A percentile compares a stretch with the other conserved stretches of the same genome.
These are phyloP conservation scores for Torymus auratus DNA, from an alignment of 2,888 invertebrate species.

Conservation along the genomic window DNA sequence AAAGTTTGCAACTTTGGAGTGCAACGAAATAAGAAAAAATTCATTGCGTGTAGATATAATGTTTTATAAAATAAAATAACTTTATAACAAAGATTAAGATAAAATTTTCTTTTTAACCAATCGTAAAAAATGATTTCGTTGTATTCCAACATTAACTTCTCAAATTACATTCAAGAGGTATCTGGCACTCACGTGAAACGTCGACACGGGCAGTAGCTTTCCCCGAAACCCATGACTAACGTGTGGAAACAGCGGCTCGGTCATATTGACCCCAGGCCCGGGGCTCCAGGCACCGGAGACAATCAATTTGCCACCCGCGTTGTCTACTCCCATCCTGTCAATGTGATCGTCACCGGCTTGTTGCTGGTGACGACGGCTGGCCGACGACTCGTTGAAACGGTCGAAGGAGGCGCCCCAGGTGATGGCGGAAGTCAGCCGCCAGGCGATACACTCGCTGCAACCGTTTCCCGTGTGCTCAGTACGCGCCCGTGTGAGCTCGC, in stretches of 20 bases:
- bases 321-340: not conserved
- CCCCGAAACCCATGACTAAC: constrained; percentile 87
- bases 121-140: too few species aligned
- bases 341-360: not conserved
- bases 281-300: constrained; percentile 82
- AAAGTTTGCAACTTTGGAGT: too few species aligned
- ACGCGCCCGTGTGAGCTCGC: constrained; percentile 27
- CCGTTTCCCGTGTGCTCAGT: not conserved
- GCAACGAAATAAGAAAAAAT: too few species aligned
- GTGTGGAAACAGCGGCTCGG: constrained; percentile 88
- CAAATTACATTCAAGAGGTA: not conserved
- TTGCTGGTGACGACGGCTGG: constrained; percentile 40
- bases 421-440: constrained; percentile 79
- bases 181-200: constrained; percentile 84
- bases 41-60: too few species aligned
- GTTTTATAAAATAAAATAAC: too few species aligned
- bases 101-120: too few species aligned
- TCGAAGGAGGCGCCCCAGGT: constrained; percentile 80
- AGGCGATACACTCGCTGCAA: constrained; percentile 72
- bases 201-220: constrained; percentile 84
- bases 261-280: constrained; percentile 82
- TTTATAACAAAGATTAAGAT: too few species aligned
- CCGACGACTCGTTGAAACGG: too few species aligned
- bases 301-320: constrained; percentile 78
- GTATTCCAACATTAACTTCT: too few species aligned